A percentile compares a stretch with the other conserved stretches of the same genome.
phyloP scores from a whole-genome alignment of 2,888 invertebrate genomes.

The Melanostoma mellinum region DNA sequence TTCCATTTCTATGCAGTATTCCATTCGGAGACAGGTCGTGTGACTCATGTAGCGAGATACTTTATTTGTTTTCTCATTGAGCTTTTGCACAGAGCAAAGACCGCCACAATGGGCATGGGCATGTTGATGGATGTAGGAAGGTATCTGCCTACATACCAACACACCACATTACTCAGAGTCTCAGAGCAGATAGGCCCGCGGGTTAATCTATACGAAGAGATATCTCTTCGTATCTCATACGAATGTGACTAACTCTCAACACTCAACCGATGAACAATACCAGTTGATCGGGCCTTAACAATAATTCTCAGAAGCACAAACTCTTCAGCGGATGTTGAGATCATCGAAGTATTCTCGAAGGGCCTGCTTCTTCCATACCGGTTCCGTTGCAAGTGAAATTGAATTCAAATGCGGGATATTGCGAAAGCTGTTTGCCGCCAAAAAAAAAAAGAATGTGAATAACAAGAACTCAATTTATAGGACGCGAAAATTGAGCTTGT shows the following conservation, averaged over 20 bases:
- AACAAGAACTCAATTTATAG: slow-evolving; percentile 39
- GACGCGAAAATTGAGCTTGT: slow-evolving; percentile 41
- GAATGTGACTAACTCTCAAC: slow-evolving; percentile 28
- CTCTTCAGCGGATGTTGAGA: slow-evolving; percentile 47
- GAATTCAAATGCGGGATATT: background rate
- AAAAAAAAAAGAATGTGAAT: slow-evolving; percentile 3
- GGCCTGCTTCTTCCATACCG: slow-evolving; percentile 13
- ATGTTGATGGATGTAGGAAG: background rate
- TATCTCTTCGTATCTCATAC: slow-evolving; percentile 17
- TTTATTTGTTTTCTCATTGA: slow-evolving; percentile 40
- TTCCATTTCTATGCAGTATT: slow-evolving; percentile 39
- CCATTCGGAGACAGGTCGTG: slow-evolving; percentile 16
- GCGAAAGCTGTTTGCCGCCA: slow-evolving; percentile 9
- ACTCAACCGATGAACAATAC: slow-evolving; percentile 1
- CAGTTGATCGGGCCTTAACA: slow-evolving; percentile 11
- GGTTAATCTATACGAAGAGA: slow-evolving; percentile 14
- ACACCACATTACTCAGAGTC: slow-evolving; percentile 15
- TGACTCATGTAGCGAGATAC: slow-evolving; percentile 38
- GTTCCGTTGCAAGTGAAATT: slow-evolving; percentile 6
- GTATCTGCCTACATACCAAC: background rate
- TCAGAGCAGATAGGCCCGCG: slow-evolving; percentile 13
- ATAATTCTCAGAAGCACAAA: slow-evolving; percentile 46
- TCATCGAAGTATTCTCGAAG: slow-evolving; percentile 31
- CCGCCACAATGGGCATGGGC: slow-evolving; percentile 1
- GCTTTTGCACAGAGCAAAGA: slow-evolving; percentile 29